These are phyloP conservation scores for Naja naja DNA, from an alignment of 2,113 vertebrate genomes.

Conservation along the genomic window DNA sequence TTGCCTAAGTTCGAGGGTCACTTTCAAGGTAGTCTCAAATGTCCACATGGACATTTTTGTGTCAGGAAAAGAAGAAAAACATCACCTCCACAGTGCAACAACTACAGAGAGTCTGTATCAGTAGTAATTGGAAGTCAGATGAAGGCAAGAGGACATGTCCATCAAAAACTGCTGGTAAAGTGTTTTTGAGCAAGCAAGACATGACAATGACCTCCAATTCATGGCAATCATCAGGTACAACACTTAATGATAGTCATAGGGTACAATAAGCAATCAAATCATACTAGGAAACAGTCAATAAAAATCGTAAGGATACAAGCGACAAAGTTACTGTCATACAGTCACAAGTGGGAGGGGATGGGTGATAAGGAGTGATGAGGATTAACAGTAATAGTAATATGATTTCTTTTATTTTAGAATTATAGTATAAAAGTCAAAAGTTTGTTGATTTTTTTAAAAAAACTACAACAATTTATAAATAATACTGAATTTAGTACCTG, in stretches of 20 bases:
- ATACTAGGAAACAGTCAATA: too few relatives aligned
- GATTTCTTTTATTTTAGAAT: background rate
- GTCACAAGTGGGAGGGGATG: too few relatives aligned
- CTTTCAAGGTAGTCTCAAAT: background rate
- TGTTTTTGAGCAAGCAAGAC: background rate
- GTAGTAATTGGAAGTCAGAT: background rate
- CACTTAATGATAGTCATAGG: too few relatives aligned
- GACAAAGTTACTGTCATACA: too few relatives aligned
- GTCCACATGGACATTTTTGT: background rate
- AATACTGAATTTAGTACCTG: slow-evolving; percentile 21
- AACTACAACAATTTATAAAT: slow-evolving; percentile 46
- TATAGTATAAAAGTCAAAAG: slow-evolving; percentile 1
- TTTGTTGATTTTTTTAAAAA: background rate
- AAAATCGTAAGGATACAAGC: too few relatives aligned
- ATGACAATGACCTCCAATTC: background rate
- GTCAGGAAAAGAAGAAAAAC: background rate
- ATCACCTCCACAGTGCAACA: background rate
- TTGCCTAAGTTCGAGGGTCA: background rate
- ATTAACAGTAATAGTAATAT: too few relatives aligned
- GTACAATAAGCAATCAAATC: too few relatives aligned
- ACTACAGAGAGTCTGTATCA: background rate
- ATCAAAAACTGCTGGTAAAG: background rate
- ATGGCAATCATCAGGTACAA: background rate
- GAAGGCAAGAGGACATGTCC: background rate
- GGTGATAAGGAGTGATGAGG: too few relatives aligned